These are phyloP conservation scores for Nycteola revayana DNA, from an alignment of 2,888 invertebrate genomes.

Conservation along the genomic window DNA sequence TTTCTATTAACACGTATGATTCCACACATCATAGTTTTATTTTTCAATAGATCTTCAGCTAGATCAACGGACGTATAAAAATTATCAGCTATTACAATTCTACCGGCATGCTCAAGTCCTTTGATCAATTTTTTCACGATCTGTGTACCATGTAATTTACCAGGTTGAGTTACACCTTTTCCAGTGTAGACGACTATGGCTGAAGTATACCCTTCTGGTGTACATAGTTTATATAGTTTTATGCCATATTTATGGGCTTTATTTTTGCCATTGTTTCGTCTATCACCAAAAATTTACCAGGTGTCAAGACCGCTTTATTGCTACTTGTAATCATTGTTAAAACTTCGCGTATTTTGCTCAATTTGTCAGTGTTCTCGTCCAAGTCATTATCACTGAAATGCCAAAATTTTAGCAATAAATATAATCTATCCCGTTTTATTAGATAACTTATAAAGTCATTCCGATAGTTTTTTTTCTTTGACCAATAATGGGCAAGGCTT, in stretches of 20 bases:
- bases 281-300: conserved; percentile 35
- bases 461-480: conserved; percentile 25
- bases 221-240: conserved; percentile 43
- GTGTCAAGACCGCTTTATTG: conserved; percentile 24
- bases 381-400: conserved; percentile 30
- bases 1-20: conserved; percentile 25
- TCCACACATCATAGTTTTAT: conserved; percentile 22
- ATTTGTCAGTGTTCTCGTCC: conserved; percentile 11
- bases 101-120: conserved; percentile 13
- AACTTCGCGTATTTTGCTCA: conserved; percentile 22
- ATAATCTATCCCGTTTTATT: conserved; percentile 31
- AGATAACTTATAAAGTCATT: conserved; percentile 26
- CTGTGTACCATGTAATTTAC: neutral
- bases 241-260: conserved; percentile 38
- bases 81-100: conserved; percentile 24
- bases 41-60: neutral
- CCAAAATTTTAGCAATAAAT: conserved; percentile 30
- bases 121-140: conserved; percentile 1
- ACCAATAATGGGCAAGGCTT: conserved; percentile 1
- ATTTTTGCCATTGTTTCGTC: conserved; percentile 41
- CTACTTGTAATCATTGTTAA: conserved; percentile 10
- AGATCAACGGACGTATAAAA: neutral
- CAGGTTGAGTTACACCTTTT: conserved; percentile 5
- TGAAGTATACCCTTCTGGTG: conserved; percentile 31
- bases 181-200: conserved; percentile 24